A percentile compares a stretch with the other conserved stretches of the same genome.
Evolutionary conservation across 2,797 vertebrate genomes (phyloP).

Genomic region (Poeciliopsis paucimaculata): DNA sequence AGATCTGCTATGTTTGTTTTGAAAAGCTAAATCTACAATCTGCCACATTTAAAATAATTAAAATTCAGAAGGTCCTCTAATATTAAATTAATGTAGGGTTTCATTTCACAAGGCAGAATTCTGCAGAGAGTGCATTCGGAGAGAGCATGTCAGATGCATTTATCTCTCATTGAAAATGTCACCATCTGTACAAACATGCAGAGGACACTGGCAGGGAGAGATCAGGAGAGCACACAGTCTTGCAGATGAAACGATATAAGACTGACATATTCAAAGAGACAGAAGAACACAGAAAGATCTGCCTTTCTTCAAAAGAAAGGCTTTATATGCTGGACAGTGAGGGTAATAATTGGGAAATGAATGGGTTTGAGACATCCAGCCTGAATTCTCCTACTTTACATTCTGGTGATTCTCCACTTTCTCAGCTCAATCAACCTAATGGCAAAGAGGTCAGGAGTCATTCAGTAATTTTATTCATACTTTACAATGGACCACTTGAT

Average conservation of each 20-base stretch:
- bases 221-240: slow-evolving; percentile 11
- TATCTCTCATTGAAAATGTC: slow-evolving; percentile 53
- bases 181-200: slow-evolving; percentile 39
- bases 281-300: neutral
- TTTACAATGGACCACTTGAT: slow-evolving; percentile 19
- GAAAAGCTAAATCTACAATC: slow-evolving; percentile 12
- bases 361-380: slow-evolving; percentile 15
- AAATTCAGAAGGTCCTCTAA: slow-evolving; percentile 3
- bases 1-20: slow-evolving; percentile 2
- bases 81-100: slow-evolving; percentile 22
- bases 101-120: slow-evolving; percentile 10
- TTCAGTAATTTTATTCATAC: slow-evolving; percentile 22
- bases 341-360: slow-evolving; percentile 43
- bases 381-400: slow-evolving; percentile 35
- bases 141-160: slow-evolving; percentile 28
- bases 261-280: slow-evolving; percentile 12
- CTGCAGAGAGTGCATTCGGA: slow-evolving; percentile 26
- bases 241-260: slow-evolving; percentile 33
- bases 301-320: slow-evolving; percentile 8
- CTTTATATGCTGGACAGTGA: slow-evolving; percentile 25
- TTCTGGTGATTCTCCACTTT: slow-evolving; percentile 16
- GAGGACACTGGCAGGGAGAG: slow-evolving; percentile 28
- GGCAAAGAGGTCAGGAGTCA: slow-evolving; percentile 29
- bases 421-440: slow-evolving; percentile 43
- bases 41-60: neutral